Evolutionary conservation across 2,797 vertebrate species (phyloP).

Genomic region (Sitta carolinensis): DNA sequence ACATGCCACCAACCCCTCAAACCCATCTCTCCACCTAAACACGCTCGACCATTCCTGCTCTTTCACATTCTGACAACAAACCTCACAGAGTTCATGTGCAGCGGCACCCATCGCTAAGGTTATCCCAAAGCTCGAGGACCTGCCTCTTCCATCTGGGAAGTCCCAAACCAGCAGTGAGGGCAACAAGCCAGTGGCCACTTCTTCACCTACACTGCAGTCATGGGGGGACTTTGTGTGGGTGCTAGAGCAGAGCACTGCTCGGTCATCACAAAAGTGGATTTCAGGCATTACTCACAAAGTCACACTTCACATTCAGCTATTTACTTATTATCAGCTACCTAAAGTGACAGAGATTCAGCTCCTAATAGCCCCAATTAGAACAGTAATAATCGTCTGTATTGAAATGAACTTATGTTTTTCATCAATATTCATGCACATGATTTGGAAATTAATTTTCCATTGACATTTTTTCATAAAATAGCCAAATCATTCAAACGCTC

Average conservation of each 20-base stretch:
- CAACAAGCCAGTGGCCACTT: accelerated
- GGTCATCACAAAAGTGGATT: not conserved
- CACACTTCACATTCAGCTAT: not conserved
- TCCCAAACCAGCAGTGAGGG: accelerated
- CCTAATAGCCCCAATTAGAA: constrained; percentile 34
- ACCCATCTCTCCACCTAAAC: not conserved
- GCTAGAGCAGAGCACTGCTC: not conserved
- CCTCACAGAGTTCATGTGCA: accelerated
- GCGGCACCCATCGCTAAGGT: too few relatives aligned
- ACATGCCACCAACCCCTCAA: not conserved
- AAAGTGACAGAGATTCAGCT: not conserved
- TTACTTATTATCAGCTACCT: not conserved
- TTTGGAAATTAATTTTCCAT: constrained; percentile 48
- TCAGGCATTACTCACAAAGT: not conserved
- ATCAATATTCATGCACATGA: constrained; percentile 41
- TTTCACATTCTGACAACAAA: not conserved
- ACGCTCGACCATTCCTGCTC: not conserved
- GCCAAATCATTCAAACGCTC: not conserved
- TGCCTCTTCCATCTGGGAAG: not conserved
- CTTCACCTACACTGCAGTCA: not conserved
- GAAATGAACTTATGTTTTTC: not conserved
- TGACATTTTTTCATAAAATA: not conserved
- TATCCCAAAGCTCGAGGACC: not conserved
- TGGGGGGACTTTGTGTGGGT: accelerated
- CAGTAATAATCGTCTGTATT: not conserved